These are phyloP conservation scores for Sthenelais limicola DNA, from an alignment of 2,888 invertebrate species.

Conservation along the genomic window DNA sequence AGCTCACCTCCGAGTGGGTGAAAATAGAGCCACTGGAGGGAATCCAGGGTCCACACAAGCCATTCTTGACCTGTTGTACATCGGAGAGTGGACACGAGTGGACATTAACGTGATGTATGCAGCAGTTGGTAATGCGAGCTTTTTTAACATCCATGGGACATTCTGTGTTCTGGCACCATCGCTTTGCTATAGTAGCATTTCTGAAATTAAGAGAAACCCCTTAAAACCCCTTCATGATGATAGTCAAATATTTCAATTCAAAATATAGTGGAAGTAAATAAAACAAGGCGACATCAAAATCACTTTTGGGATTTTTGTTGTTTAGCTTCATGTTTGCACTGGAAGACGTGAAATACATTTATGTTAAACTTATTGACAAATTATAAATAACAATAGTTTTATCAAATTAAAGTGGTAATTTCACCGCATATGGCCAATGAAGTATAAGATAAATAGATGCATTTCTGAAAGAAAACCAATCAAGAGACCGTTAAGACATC, in stretches of 20 bases:
- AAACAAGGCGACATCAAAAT: neutral
- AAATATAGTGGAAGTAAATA: neutral
- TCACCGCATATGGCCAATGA: no score
- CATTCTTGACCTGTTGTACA: slow-evolving; percentile 44
- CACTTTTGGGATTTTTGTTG: slow-evolving; percentile 47
- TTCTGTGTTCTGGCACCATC: slow-evolving; percentile 58
- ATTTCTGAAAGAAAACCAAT: no score
- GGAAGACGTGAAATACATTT: no score
- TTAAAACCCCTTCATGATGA: neutral
- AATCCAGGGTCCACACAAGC: slow-evolving; percentile 66
- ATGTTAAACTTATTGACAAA: no score
- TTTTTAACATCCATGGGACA: slow-evolving; percentile 53
- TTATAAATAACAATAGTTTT: no score
- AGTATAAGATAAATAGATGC: no score
- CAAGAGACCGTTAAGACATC: no score
- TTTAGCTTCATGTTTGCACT: neutral
- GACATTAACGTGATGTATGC: slow-evolving; percentile 56
- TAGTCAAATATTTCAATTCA: neutral
- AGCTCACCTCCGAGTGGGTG: slow-evolving; percentile 60
- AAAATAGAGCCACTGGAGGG: slow-evolving; percentile 57
- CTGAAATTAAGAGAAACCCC: neutral
- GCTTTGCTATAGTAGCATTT: slow-evolving; percentile 50
- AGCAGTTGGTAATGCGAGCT: slow-evolving; percentile 59
- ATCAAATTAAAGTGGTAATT: no score
- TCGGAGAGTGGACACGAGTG: slow-evolving; percentile 56